Percentiles rank a stretch among this genome's conserved stretches.
phyloP scores from a whole-genome alignment of 2,113 vertebrate genomes.

The Pterophyllum scalare region DNA sequence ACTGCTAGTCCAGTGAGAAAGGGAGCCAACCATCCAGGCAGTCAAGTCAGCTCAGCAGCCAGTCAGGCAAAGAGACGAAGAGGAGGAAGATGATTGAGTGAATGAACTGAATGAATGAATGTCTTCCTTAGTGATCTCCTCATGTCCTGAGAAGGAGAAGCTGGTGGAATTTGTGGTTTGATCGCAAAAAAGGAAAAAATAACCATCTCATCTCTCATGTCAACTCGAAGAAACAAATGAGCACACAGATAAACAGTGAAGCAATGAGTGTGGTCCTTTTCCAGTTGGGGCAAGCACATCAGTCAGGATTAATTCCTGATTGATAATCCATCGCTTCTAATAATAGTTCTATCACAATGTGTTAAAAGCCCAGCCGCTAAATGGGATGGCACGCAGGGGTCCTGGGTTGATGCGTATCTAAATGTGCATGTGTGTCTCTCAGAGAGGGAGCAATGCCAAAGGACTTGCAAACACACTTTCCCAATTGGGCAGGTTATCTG shows the following conservation, averaged over 20 bases:
- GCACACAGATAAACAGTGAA: slow-evolving; percentile 23
- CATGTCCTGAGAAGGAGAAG: slow-evolving; percentile 36
- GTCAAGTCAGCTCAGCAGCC: slow-evolving; percentile 72
- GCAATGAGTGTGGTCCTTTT: slow-evolving; percentile 41
- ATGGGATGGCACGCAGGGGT: slow-evolving; percentile 47
- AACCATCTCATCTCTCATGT: slow-evolving; percentile 9
- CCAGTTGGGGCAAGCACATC: slow-evolving; percentile 54
- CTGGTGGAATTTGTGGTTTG: slow-evolving; percentile 17
- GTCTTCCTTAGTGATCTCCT: slow-evolving; percentile 51
- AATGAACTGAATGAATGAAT: slow-evolving; percentile 61
- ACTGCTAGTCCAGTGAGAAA: slow-evolving; percentile 60
- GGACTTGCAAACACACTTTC: slow-evolving; percentile 22
- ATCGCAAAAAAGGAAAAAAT: slow-evolving; percentile 10
- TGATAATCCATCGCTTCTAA: slow-evolving; percentile 78
- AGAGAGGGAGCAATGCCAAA: slow-evolving; percentile 31
- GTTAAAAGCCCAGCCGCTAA: slow-evolving; percentile 63
- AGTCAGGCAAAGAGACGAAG: slow-evolving; percentile 65
- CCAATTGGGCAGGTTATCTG: slow-evolving; percentile 65
- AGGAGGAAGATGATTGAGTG: slow-evolving; percentile 62
- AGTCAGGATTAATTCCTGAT: slow-evolving; percentile 76
- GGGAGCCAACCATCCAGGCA: slow-evolving; percentile 68
- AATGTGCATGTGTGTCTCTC: slow-evolving; percentile 10
- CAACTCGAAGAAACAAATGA: slow-evolving; percentile 5
- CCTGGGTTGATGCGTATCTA: slow-evolving; percentile 3
- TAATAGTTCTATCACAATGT: slow-evolving; percentile 67